phyloP scores from a whole-genome alignment of 2,113 vertebrate species.

The Pygoscelis adeliae region DNA sequence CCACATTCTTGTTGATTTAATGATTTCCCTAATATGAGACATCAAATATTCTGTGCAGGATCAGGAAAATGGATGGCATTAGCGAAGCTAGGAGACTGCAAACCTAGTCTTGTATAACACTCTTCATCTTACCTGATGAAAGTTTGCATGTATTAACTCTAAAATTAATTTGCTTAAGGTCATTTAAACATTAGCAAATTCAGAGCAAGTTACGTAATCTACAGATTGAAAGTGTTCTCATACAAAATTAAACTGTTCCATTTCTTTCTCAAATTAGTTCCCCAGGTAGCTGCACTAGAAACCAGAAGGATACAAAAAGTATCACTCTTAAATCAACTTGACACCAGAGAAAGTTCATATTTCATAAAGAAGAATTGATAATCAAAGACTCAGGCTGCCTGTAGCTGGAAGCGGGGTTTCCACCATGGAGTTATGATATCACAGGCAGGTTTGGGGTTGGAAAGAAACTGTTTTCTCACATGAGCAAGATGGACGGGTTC shows the following conservation, averaged over 20 bases:
- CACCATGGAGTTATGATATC: background rate
- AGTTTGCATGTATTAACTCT: background rate
- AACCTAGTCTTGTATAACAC: background rate
- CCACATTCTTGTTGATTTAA: background rate
- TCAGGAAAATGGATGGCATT: background rate
- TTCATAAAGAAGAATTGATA: background rate
- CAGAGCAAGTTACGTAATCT: background rate
- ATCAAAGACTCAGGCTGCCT: background rate
- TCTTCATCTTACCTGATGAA: background rate
- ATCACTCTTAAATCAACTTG: background rate
- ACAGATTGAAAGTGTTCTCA: background rate
- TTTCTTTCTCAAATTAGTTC: conserved; percentile 16
- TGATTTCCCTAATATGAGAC: background rate
- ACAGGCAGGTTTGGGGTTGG: background rate
- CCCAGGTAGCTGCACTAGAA: conserved; percentile 1
- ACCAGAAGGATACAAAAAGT: background rate
- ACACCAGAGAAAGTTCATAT: background rate
- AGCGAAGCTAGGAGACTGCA: background rate
- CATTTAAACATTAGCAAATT: background rate
- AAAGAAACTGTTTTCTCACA: background rate
- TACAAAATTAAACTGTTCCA: background rate
- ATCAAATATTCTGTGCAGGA: background rate
- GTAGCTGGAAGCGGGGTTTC: background rate
- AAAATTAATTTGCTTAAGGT: background rate
- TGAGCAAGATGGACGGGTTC: background rate